Conservation (phyloP, 2,113 vertebrate species). For the Lepidothrix coronata region DNA sequence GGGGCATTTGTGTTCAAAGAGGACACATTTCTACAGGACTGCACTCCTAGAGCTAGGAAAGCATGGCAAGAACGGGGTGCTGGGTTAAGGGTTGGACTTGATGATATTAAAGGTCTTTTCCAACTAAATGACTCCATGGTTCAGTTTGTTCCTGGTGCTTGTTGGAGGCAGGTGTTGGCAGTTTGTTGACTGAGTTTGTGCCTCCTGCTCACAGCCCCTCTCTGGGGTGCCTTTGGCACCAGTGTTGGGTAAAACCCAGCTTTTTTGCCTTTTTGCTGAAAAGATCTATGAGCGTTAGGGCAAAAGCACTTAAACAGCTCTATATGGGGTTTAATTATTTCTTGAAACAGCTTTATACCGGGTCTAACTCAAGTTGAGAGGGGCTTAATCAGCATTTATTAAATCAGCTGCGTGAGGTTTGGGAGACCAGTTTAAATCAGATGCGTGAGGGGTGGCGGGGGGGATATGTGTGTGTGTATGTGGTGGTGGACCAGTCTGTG, state of each 20-base stretch:
- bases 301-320: rapidly evolving
- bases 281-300: rapidly evolving
- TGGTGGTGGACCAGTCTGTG: not conserved
- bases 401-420: not conserved
- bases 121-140: not conserved
- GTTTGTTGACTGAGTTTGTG: not conserved
- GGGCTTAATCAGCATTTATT: not conserved
- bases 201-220: rapidly evolving
- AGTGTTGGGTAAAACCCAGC: not conserved
- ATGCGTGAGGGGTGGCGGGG: not conserved
- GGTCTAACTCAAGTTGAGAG: not conserved
- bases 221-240: no score
- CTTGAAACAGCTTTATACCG: rapidly evolving
- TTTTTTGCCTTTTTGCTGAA: not conserved
- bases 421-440: not conserved
- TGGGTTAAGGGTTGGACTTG: not conserved
- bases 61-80: rapidly evolving
- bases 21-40: rapidly evolving
- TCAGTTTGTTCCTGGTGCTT: not conserved
- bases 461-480: no score
- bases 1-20: not conserved
- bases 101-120: not conserved
- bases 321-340: not conserved
- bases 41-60: not conserved
- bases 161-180: not conserved